Evolutionary conservation across 1,140 invertebrate species (phyloP).

Genomic region (Pemphigus obesinymphae): DNA sequence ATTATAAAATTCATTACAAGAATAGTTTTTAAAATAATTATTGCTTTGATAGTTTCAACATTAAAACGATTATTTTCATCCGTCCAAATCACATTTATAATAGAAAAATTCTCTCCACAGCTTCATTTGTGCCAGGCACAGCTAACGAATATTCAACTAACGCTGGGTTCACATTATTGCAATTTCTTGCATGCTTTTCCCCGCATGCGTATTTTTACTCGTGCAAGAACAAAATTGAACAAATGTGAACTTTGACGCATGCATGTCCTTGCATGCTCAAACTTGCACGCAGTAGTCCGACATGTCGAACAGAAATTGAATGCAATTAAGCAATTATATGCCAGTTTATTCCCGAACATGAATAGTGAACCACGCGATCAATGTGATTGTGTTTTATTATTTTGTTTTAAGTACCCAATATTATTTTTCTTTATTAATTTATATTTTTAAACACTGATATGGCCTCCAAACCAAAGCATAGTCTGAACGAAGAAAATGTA

Average conservation of each 20-base stretch:
- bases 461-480: background rate
- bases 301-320: background rate
- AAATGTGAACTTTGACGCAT: background rate
- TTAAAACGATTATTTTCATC: no score
- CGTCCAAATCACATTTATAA: no score
- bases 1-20: no score
- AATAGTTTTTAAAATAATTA: no score
- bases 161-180: background rate
- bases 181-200: background rate
- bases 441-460: background rate
- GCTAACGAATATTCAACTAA: no score
- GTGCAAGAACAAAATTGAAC: background rate
- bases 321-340: background rate
- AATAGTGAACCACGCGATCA: background rate
- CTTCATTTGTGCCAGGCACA: no score
- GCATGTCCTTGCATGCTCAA: background rate
- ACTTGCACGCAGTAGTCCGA: background rate
- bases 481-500: background rate
- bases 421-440: background rate
- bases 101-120: no score
- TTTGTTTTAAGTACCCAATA: background rate
- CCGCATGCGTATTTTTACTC: background rate
- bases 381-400: background rate
- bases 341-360: background rate
- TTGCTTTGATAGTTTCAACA: no score